These are phyloP conservation scores for Cloeon dipterum DNA, from an alignment of 2,888 invertebrate species.

Conservation along the genomic window DNA sequence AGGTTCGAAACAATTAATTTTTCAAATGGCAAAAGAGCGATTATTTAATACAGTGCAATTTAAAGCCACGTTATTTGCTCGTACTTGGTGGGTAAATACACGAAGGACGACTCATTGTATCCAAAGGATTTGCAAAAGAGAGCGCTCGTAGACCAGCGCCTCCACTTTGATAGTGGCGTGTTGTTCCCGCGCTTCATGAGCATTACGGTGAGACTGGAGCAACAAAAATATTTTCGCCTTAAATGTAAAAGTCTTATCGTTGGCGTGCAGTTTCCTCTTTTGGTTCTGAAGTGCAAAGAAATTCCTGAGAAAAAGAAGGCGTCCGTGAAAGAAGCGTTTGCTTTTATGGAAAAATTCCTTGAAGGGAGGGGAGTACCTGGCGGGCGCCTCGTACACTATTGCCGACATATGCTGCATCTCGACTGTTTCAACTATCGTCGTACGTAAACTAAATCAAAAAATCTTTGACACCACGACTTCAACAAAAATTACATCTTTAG, in stretches of 20 bases:
- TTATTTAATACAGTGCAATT: no score
- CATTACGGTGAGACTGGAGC: no score
- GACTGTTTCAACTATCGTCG: slow-evolving; percentile 28
- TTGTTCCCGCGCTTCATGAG: no score
- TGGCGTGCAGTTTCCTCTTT: slow-evolving; percentile 34
- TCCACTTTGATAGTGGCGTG: background rate
- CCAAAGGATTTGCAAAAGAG: background rate
- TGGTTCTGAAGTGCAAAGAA: slow-evolving; percentile 30
- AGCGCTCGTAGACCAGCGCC: background rate
- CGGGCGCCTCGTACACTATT: slow-evolving; percentile 33
- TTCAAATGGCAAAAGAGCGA: no score
- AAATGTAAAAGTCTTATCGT: no score
- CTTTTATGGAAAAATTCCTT: slow-evolving; percentile 31
- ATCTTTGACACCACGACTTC: no score
- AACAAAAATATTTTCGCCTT: no score
- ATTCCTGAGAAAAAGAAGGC: slow-evolving; percentile 27
- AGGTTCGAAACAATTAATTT: no score
- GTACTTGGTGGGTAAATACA: background rate
- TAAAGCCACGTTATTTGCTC: background rate
- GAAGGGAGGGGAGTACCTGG: slow-evolving; percentile 31
- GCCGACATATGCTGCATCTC: slow-evolving; percentile 37
- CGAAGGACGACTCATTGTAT: background rate
- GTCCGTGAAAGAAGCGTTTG: slow-evolving; percentile 30
- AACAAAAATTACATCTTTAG: no score
- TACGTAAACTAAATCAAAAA: no score